Percentiles rank a stretch among this genome's conserved stretches.
Conservation (phyloP, 2,113 vertebrate species). For the Dinomys branickii region DNA sequence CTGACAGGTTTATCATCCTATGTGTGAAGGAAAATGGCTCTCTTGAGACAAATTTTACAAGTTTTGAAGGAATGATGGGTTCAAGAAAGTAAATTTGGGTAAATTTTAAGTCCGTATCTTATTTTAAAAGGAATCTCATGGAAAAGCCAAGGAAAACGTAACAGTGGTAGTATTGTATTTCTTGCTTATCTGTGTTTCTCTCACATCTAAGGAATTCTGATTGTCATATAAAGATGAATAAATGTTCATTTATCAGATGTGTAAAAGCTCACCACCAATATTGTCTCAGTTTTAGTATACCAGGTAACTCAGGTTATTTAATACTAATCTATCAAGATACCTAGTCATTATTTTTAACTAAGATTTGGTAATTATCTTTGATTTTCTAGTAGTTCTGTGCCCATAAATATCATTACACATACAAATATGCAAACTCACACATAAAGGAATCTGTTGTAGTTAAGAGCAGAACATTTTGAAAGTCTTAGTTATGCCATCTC, state of each 20-base stretch:
- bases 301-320: neutral
- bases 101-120: neutral
- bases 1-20: conserved; percentile 72
- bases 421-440: neutral
- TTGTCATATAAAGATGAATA: neutral
- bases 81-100: neutral
- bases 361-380: neutral
- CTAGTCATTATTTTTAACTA: neutral
- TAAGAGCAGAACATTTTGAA: neutral
- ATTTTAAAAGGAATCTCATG: neutral
- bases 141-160: neutral
- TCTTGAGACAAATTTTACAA: conserved; percentile 49
- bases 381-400: neutral
- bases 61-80: conserved; percentile 44
- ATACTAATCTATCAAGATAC: neutral
- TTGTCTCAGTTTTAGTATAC: neutral
- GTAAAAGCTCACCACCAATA: conserved; percentile 1
- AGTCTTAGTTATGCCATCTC: neutral
- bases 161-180: neutral
- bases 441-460: neutral
- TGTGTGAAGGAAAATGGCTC: conserved; percentile 68
- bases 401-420: neutral
- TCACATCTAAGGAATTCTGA: neutral
- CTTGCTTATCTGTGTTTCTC: neutral
- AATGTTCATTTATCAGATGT: neutral